Conservation (phyloP, 2,797 vertebrate genomes). For the Microchirus variegatus region DNA sequence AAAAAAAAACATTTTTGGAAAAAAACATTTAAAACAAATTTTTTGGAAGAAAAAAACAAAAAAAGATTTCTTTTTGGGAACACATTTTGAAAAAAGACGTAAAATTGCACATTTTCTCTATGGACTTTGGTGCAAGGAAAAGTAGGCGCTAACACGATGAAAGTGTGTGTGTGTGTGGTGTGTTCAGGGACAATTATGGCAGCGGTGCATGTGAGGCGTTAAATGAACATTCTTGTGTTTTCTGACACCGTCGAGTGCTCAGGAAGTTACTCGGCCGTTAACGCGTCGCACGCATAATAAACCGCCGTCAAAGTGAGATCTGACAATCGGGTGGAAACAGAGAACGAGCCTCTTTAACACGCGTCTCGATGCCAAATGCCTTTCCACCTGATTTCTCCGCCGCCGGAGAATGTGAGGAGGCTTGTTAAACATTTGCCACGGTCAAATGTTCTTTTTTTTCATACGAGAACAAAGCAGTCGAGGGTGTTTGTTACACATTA, state of each 20-base stretch:
- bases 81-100: too few relatives aligned
- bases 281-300: slow-evolving; percentile 39
- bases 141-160: slow-evolving; percentile 7
- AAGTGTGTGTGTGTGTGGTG: slow-evolving; percentile 14
- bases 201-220: slow-evolving; percentile 25
- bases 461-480: slow-evolving; percentile 12
- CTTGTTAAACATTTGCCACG: slow-evolving; percentile 61
- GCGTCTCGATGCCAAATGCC: slow-evolving; percentile 24
- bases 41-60: too few relatives aligned
- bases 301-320: slow-evolving; percentile 30
- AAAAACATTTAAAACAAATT: too few relatives aligned
- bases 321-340: slow-evolving; percentile 37
- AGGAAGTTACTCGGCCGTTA: slow-evolving; percentile 33
- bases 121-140: too few relatives aligned
- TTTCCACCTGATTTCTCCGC: slow-evolving; percentile 49
- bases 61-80: too few relatives aligned
- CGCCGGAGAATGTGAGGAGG: slow-evolving; percentile 4
- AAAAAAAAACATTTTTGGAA: too few relatives aligned
- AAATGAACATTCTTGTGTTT: slow-evolving; percentile 45
- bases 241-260: slow-evolving; percentile 43
- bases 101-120: too few relatives aligned
- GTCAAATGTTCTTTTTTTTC: slow-evolving; percentile 46
- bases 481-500: slow-evolving; percentile 30
- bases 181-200: slow-evolving; percentile 24
- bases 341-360: slow-evolving; percentile 27